Evolutionary conservation across 2,113 vertebrate species (phyloP).

Genomic region (Helogale parvula): DNA sequence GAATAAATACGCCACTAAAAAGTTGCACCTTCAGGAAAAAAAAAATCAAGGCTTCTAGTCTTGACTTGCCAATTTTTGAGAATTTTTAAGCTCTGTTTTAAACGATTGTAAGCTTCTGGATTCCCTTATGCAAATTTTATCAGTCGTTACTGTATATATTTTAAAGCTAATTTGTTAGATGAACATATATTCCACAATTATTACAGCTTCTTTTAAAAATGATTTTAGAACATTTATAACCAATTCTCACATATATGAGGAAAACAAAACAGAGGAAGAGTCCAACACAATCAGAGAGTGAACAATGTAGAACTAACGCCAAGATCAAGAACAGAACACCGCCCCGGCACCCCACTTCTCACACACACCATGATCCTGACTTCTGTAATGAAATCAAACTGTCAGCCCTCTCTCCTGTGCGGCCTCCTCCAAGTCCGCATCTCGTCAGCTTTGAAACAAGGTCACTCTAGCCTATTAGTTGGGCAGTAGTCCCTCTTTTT

Average conservation of each 20-base stretch:
- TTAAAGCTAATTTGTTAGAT: neutral
- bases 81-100: neutral
- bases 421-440: neutral
- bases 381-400: neutral
- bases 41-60: neutral
- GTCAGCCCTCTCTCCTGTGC: neutral
- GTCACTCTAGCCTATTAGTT: neutral
- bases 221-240: neutral
- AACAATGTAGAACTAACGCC: neutral
- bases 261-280: neutral
- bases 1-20: slow-evolving; percentile 78
- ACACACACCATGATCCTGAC: neutral
- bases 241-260: neutral
- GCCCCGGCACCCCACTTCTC: neutral
- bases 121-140: neutral
- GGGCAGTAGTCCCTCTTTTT: neutral
- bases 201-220: neutral
- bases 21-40: slow-evolving; percentile 58
- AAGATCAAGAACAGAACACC: neutral
- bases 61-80: neutral
- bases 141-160: neutral
- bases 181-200: neutral
- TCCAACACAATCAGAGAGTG: neutral
- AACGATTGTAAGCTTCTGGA: neutral
- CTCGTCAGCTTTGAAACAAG: neutral